Evolutionary conservation across 2,113 vertebrate genomes (phyloP), one percentile per base, ranked within the genome.

Genomic region (Lethenteron camtschaticum): DNA sequence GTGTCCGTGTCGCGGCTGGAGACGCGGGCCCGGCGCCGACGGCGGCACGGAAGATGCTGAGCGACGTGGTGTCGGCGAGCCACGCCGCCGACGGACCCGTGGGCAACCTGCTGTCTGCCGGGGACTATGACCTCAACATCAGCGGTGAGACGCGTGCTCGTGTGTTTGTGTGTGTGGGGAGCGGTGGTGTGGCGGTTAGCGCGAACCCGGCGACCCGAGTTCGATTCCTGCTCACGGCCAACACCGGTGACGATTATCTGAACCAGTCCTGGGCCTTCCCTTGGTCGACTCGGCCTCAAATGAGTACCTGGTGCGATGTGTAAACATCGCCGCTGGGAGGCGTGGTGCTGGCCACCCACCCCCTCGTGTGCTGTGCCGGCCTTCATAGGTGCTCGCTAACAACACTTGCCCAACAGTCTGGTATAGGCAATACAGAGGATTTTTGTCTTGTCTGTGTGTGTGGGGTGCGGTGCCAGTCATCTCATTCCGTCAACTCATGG

Each of bases 91-190:
- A 99, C 78, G 87, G 86, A 68, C 79, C 83, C 56, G 80, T 82
- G 57, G 81, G 84, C 77, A 91, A 83, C 71, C 83, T 87, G 74
- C 82, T 97, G 78, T 88, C 86, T 2, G 86, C 89, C 3, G 90
- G 90, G 76, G 89, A 95, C 77, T 94, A 96, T 77, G 83, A 92
- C 80, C 88, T 99, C 76, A 96, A 87, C 77, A 86, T 95, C 72
- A 92, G 84, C 74, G 89, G 94, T 99, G 83, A 80, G 88, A 16
- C 63, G 13, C 16, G 13, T 18, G 8, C 5, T 63, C 16, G 13
- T 63, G 59, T 63, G 3, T 63, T 5, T 6, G 13, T 63, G 13
- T 18, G 16, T 63, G 13, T 18, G 59, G 59, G 16, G 59, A 63
- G 59, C 59, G 16, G 59, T 9, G 10, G 9, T 16, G 8, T 66